Conservation (phyloP, 2,888 invertebrate genomes). For the Phengaris alcon region DNA sequence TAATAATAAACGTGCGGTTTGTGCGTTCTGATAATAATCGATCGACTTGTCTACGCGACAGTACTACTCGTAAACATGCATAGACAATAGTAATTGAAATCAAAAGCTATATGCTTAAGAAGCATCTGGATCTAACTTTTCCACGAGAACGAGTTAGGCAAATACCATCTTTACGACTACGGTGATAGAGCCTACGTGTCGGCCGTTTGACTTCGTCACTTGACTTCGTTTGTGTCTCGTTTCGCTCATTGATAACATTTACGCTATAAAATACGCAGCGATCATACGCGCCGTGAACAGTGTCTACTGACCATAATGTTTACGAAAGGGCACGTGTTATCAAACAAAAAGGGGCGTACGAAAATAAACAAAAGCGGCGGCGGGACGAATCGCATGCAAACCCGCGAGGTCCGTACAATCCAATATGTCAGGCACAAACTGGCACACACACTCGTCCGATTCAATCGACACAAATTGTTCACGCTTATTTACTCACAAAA, state of each 20-base stretch:
- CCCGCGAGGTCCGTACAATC: constrained; percentile 53
- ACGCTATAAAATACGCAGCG: constrained; percentile 31
- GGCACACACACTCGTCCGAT: constrained; percentile 45
- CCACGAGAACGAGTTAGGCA: background rate
- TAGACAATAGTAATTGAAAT: constrained; percentile 31
- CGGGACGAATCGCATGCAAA: constrained; percentile 47
- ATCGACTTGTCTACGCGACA: background rate
- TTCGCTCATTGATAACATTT: constrained; percentile 36
- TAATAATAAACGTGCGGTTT: background rate
- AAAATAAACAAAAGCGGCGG: constrained; percentile 55
- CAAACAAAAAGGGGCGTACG: constrained; percentile 36
- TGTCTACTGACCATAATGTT: background rate
- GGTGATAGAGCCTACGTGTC: constrained; percentile 28
- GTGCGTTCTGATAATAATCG: background rate
- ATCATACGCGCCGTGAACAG: background rate
- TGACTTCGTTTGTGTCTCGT: constrained; percentile 38
- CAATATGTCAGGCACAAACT: constrained; percentile 50
- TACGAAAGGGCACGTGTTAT: constrained; percentile 27
- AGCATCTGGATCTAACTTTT: constrained; percentile 33
- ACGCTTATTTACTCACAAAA: constrained; percentile 66
- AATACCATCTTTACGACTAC: constrained; percentile 28
- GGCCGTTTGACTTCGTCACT: constrained; percentile 34
- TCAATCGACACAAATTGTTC: constrained; percentile 50
- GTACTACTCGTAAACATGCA: constrained; percentile 14
- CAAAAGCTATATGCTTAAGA: constrained; percentile 33